phyloP scores from a whole-genome alignment of 2,113 vertebrate genomes.

The Aleadryas rufinucha region DNA sequence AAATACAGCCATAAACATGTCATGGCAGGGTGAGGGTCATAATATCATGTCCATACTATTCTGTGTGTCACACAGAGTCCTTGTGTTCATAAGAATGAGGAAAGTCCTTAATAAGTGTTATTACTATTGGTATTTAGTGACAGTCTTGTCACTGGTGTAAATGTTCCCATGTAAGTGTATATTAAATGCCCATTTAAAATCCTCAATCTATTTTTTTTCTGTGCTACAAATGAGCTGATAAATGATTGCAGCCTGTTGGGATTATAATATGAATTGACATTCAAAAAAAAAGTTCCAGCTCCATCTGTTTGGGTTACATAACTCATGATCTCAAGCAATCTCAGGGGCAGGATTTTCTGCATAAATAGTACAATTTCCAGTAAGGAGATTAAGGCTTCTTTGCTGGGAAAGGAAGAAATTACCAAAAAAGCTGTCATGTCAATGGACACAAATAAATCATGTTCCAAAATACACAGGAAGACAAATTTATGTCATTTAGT shows the following conservation, averaged over 20 bases:
- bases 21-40: neutral
- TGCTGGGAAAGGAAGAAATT: slow-evolving; percentile 58
- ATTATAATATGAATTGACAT: slow-evolving; percentile 61
- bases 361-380: slow-evolving; percentile 72
- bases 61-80: neutral
- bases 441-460: slow-evolving; percentile 48
- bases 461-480: slow-evolving; percentile 48
- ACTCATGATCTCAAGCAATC: slow-evolving; percentile 68
- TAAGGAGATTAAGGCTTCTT: slow-evolving; percentile 67
- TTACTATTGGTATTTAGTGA: neutral
- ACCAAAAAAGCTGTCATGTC: slow-evolving; percentile 59
- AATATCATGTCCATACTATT: neutral
- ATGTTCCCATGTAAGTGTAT: neutral
- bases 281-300: neutral
- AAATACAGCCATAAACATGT: neutral
- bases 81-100: neutral
- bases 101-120: neutral
- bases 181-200: neutral
- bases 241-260: slow-evolving; percentile 41
- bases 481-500: slow-evolving; percentile 16
- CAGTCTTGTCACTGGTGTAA: neutral
- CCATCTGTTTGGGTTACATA: slow-evolving; percentile 77
- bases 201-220: neutral
- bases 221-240: slow-evolving; percentile 7
- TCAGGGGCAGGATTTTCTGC: slow-evolving; percentile 68